A percentile compares a stretch with the other conserved stretches of the same genome.
phyloP scores from a whole-genome alignment of 2,797 vertebrate genomes.

The Remorina albescens region DNA sequence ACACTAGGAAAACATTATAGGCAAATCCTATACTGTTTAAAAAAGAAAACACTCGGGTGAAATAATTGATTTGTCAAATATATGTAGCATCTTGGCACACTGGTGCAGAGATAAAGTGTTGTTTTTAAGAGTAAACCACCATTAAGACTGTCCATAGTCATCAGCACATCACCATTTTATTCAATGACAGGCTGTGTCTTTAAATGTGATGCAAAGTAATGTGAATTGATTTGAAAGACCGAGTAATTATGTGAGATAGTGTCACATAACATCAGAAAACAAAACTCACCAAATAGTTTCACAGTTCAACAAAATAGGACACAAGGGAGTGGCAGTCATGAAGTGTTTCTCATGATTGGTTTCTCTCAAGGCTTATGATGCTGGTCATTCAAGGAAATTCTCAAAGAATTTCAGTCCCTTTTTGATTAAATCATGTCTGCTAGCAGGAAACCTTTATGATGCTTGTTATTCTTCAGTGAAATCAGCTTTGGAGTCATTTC shows the following conservation, averaged over 20 bases:
- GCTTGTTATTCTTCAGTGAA: neutral
- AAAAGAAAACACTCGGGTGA: neutral
- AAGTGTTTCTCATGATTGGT: no score
- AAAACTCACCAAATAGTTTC: slow-evolving; percentile 16
- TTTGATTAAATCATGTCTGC: slow-evolving; percentile 34
- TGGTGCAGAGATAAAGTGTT: neutral
- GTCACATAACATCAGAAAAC: slow-evolving; percentile 21
- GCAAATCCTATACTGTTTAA: no score
- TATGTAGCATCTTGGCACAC: neutral
- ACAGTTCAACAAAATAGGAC: slow-evolving; percentile 29
- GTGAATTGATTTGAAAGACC: slow-evolving; percentile 8
- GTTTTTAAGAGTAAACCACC: slow-evolving; percentile 15
- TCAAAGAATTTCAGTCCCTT: slow-evolving; percentile 60
- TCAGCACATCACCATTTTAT: slow-evolving; percentile 13
- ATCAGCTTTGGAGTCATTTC: slow-evolving; percentile 14
- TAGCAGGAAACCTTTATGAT: slow-evolving; percentile 15
- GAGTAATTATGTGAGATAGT: neutral
- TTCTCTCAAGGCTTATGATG: slow-evolving; percentile 8
- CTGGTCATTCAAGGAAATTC: slow-evolving; percentile 6
- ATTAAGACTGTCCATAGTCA: neutral
- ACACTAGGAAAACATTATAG: slow-evolving; percentile 5
- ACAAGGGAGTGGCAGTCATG: neutral
- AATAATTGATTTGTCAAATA: neutral
- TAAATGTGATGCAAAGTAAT: slow-evolving; percentile 12
- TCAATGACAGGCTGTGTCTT: slow-evolving; percentile 2